These are phyloP conservation scores for Lordiphosa andalusiaca DNA, from an alignment of 2,888 invertebrate genomes.

Conservation along the genomic window DNA sequence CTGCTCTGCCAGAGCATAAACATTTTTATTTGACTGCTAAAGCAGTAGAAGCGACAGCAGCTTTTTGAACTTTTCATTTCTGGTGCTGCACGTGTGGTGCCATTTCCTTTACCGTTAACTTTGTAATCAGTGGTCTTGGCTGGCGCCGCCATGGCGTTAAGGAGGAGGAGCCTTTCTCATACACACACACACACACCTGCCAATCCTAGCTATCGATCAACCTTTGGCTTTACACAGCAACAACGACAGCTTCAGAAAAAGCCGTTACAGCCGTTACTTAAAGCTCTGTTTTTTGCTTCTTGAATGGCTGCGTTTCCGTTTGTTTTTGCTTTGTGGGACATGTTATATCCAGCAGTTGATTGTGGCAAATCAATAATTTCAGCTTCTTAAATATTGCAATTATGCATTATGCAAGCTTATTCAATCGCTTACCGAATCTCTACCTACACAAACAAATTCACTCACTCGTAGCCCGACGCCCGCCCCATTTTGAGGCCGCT, in stretches of 20 bases:
- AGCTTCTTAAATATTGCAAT: slow-evolving; percentile 7
- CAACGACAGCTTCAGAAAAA: slow-evolving; percentile 15
- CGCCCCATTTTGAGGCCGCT: slow-evolving; percentile 56
- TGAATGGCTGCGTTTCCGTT: neutral
- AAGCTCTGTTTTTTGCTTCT: slow-evolving; percentile 9
- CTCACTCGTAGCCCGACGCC: slow-evolving; percentile 13
- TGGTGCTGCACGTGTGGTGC: neutral
- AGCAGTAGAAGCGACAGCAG: neutral
- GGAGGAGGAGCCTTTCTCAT: no score
- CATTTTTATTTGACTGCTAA: neutral
- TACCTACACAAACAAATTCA: slow-evolving; percentile 5
- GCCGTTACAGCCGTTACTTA: slow-evolving; percentile 32
- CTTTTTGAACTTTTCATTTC: slow-evolving; percentile 7
- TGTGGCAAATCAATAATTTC: slow-evolving; percentile 21
- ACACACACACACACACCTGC: neutral
- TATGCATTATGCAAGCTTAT: slow-evolving; percentile 34
- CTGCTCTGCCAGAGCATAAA: slow-evolving; percentile 14
- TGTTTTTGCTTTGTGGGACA: slow-evolving; percentile 20
- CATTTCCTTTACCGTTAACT: slow-evolving; percentile 33
- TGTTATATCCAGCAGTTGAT: slow-evolving; percentile 4
- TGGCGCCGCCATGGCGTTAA: neutral
- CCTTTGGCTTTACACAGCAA: neutral
- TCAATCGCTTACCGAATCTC: slow-evolving; percentile 52
- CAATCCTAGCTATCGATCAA: neutral
- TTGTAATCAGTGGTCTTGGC: slow-evolving; percentile 13